A percentile compares a stretch with the other conserved stretches of the same genome.
Evolutionary conservation across 2,797 vertebrate genomes (phyloP).

Genomic region (Bovichtus variegatus): DNA sequence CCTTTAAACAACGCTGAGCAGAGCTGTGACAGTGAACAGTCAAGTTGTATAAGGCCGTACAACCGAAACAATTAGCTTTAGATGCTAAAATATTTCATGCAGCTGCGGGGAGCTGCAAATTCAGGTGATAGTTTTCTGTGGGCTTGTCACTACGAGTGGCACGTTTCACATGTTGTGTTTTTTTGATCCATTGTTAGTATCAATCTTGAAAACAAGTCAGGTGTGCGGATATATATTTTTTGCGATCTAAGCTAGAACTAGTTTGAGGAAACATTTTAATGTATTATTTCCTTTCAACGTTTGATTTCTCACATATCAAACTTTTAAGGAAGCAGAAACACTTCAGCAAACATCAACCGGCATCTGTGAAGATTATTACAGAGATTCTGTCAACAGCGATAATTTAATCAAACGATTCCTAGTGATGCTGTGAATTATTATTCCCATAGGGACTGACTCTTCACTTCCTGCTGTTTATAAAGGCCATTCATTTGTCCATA

Average conservation of each 20-base stretch:
- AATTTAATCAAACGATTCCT: slow-evolving; percentile 25
- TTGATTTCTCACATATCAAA: background rate
- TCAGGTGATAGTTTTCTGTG: too few species aligned
- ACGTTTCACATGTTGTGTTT: background rate
- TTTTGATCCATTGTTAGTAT: background rate
- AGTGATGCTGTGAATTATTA: slow-evolving; percentile 13
- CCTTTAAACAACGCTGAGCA: too few species aligned
- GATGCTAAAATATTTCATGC: background rate
- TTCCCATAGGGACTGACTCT: background rate
- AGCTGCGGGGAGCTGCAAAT: too few species aligned
- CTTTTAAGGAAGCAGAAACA: background rate
- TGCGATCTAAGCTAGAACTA: too few species aligned
- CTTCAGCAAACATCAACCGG: background rate
- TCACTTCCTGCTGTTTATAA: slow-evolving; percentile 31
- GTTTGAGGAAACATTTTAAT: too few species aligned
- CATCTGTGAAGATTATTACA: background rate
- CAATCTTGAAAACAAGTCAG: too few species aligned
- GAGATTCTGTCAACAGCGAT: slow-evolving; percentile 10
- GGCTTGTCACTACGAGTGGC: background rate
- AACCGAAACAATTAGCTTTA: background rate
- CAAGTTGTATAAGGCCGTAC: too few species aligned
- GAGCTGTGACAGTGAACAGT: too few species aligned
- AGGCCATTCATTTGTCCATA: slow-evolving; percentile 30
- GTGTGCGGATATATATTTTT: too few species aligned
- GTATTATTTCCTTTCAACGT: background rate